A percentile compares a stretch with the other conserved stretches of the same genome.
phyloP scores from a whole-genome alignment of 2,113 vertebrate species.

The Ranitomeya imitator region DNA sequence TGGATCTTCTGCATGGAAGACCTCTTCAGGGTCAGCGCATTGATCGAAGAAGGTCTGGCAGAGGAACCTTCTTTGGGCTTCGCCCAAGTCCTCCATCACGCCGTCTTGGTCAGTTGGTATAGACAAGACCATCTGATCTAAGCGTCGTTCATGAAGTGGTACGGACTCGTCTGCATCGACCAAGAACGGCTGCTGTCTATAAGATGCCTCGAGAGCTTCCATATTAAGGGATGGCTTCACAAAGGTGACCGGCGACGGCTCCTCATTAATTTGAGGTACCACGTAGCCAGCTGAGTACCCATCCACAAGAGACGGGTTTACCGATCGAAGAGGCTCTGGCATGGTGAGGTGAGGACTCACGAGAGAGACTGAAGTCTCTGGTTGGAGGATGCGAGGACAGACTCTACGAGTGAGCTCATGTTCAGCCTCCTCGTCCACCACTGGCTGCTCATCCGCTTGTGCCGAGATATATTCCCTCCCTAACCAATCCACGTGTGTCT shows the following conservation, averaged over 20 bases:
- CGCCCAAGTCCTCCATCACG: slow-evolving; percentile 75
- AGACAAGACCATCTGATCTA: slow-evolving; percentile 53
- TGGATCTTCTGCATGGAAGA: background rate
- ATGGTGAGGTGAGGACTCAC: slow-evolving; percentile 57
- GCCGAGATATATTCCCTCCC: slow-evolving; percentile 72
- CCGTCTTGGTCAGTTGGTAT: slow-evolving; percentile 90
- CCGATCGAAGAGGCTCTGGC: slow-evolving; percentile 3
- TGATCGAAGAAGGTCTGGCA: background rate
- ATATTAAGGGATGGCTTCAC: background rate
- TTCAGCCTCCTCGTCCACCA: slow-evolving; percentile 44
- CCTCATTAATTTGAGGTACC: background rate
- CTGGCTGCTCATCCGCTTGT: slow-evolving; percentile 65
- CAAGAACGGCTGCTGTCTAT: slow-evolving; percentile 60
- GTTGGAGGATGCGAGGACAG: background rate
- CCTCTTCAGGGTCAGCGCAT: too few relatives aligned
- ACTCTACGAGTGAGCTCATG: background rate
- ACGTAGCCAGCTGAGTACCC: background rate
- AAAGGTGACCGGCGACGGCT: background rate
- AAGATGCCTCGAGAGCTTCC: background rate
- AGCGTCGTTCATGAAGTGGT: too few relatives aligned
- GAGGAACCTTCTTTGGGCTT: slow-evolving; percentile 46
- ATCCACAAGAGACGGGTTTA: background rate
- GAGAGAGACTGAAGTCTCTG: background rate
- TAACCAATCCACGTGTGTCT: slow-evolving; percentile 84
- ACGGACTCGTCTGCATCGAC: accelerated